These are phyloP conservation scores for Pseudocheirus occidentalis DNA, from an alignment of 2,797 vertebrate species.

Conservation along the genomic window DNA sequence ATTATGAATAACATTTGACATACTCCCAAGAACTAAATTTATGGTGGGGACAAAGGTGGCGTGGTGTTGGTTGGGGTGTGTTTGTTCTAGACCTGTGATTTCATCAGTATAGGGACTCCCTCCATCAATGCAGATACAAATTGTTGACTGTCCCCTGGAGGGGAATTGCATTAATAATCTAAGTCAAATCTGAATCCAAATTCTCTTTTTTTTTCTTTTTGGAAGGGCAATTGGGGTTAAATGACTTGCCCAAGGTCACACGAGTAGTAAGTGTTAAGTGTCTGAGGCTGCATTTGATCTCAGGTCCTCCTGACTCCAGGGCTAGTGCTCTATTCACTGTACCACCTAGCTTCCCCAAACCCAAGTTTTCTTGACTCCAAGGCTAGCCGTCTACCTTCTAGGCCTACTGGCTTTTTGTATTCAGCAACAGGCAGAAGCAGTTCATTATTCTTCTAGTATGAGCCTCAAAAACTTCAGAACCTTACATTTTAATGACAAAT, in stretches of 20 bases:
- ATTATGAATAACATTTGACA: not conserved
- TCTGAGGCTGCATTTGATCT: too few relatives aligned
- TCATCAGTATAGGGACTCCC: not conserved
- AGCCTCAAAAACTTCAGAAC: not conserved
- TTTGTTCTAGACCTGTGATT: not conserved
- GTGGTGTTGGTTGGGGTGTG: not conserved
- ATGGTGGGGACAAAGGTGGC: not conserved
- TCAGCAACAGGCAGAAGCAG: not conserved
- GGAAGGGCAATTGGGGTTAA: too few relatives aligned
- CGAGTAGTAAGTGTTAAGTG: too few relatives aligned
- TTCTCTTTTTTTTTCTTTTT: not conserved
- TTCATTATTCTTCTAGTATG: constrained; percentile 2
- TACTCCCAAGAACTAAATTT: not conserved
- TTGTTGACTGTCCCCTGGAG: not conserved
- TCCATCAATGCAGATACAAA: not conserved
- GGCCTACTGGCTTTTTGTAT: not conserved
- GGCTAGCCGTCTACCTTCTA: not conserved
- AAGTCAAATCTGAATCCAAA: not conserved
- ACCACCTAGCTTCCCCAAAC: too few relatives aligned
- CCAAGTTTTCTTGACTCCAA: not conserved
- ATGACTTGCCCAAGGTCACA: too few relatives aligned
- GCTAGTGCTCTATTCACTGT: too few relatives aligned
- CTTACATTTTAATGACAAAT: not conserved
- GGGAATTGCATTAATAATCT: not conserved
- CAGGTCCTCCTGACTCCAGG: too few relatives aligned